Conservation (phyloP, 2,888 invertebrate genomes). For the Drosophila vallismaia region DNA sequence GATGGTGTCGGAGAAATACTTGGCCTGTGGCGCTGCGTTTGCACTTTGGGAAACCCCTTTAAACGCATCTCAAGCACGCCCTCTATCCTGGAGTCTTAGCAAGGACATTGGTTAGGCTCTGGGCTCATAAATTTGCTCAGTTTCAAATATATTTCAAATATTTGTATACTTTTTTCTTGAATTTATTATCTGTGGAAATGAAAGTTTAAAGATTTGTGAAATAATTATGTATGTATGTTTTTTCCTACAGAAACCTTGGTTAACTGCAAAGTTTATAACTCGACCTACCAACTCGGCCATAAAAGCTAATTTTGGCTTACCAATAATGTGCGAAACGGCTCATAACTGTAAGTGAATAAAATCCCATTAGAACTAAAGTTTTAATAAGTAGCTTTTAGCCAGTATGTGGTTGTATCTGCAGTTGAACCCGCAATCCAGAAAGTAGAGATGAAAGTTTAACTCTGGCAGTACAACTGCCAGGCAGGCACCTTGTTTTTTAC, state of each 20-base stretch:
- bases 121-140: slow-evolving; percentile 26
- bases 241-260: not conserved
- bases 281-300: not conserved
- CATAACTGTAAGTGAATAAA: not conserved
- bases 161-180: slow-evolving; percentile 6
- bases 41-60: slow-evolving; percentile 62
- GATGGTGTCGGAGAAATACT: slow-evolving; percentile 61
- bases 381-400: not conserved
- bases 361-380: not conserved
- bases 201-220: not conserved
- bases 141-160: not conserved
- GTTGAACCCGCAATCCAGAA: not conserved
- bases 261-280: not conserved
- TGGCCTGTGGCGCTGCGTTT: slow-evolving; percentile 61
- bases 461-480: not conserved
- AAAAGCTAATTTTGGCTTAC: not conserved
- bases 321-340: not conserved
- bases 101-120: slow-evolving; percentile 26
- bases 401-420: not conserved
- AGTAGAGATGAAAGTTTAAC: not conserved
- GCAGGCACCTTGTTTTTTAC: slow-evolving; percentile 5
- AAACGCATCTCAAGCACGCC: slow-evolving; percentile 44
- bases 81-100: slow-evolving; percentile 23
- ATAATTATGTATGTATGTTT: not conserved
- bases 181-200: not conserved